A percentile compares a stretch with the other conserved stretches of the same genome.
Conservation (phyloP, 2,113 vertebrate species). For the Melanotaenia duboulayi region DNA sequence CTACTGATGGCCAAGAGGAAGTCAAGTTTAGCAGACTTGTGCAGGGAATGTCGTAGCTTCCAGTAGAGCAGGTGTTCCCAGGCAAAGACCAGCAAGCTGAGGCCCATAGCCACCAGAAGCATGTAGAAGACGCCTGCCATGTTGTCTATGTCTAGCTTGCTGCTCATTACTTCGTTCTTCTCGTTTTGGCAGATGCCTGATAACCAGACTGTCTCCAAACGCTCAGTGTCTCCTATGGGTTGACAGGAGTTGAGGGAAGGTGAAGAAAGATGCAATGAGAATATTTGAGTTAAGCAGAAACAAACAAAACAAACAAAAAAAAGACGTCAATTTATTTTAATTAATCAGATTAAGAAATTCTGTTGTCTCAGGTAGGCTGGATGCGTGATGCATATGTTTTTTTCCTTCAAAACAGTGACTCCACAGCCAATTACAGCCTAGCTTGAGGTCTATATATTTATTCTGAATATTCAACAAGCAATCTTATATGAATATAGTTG, state of each 20-base stretch:
- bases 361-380: no score
- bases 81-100: slow-evolving; percentile 95
- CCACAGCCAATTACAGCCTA: no score
- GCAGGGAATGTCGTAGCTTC: slow-evolving; percentile 91
- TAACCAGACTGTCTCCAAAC: slow-evolving; percentile 96
- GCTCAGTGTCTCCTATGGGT: slow-evolving; percentile 91
- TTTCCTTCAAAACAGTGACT: no score
- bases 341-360: no score
- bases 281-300: no score
- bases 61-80: slow-evolving; percentile 98
- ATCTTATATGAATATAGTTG: no score
- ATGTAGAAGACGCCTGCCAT: slow-evolving; percentile 99
- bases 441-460: no score
- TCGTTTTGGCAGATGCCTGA: slow-evolving; percentile 98
- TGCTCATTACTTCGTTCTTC: slow-evolving; percentile 99
- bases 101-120: slow-evolving; percentile 98
- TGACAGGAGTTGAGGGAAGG: not conserved
- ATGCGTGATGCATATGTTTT: no score
- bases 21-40: slow-evolving; percentile 88
- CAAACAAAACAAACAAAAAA: no score
- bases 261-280: not conserved
- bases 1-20: slow-evolving; percentile 95
- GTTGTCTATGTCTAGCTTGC: slow-evolving; percentile 98
- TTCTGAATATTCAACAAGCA: no score
- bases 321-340: no score